Conservation (phyloP, 2,888 invertebrate species). For the Aphodius granarius region DNA sequence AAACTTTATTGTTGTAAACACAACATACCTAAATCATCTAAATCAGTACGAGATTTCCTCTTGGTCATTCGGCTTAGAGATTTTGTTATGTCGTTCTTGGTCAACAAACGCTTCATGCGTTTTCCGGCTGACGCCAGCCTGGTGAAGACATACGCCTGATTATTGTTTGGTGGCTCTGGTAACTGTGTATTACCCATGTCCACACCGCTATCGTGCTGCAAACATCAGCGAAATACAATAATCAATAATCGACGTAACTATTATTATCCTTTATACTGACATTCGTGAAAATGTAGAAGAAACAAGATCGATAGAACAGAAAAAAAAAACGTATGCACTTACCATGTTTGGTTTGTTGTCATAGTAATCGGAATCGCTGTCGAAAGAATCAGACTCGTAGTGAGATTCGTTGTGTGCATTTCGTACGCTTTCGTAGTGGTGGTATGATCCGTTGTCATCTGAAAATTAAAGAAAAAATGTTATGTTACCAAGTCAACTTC, state of each 20-base stretch:
- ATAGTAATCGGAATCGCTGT: constrained; percentile 64
- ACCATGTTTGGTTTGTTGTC: constrained; percentile 52
- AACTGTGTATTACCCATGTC: constrained; percentile 59
- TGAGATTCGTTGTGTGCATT: constrained; percentile 38
- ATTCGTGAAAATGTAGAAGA: too few relatives aligned
- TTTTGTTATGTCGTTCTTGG: constrained; percentile 63
- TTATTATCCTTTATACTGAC: too few relatives aligned
- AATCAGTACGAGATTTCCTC: constrained; percentile 48
- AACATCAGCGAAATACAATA: constrained; percentile 7
- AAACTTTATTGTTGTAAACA: background rate
- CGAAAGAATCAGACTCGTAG: constrained; percentile 71
- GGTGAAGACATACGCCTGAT: constrained; percentile 62
- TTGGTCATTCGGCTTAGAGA: constrained; percentile 55
- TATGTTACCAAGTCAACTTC: too few relatives aligned
- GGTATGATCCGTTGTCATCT: constrained; percentile 71
- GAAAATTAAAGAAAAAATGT: constrained; percentile 39
- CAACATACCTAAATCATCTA: constrained; percentile 36
- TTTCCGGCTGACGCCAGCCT: constrained; percentile 62
- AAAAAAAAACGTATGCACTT: background rate
- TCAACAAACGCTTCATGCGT: constrained; percentile 65
- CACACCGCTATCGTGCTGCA: constrained; percentile 55
- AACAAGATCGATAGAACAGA: background rate
- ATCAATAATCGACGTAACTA: background rate
- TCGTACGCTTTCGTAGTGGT: constrained; percentile 69
- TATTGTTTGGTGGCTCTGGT: constrained; percentile 60